phyloP scores from a whole-genome alignment of 2,888 invertebrate species.

The Abrostola triplasia region DNA sequence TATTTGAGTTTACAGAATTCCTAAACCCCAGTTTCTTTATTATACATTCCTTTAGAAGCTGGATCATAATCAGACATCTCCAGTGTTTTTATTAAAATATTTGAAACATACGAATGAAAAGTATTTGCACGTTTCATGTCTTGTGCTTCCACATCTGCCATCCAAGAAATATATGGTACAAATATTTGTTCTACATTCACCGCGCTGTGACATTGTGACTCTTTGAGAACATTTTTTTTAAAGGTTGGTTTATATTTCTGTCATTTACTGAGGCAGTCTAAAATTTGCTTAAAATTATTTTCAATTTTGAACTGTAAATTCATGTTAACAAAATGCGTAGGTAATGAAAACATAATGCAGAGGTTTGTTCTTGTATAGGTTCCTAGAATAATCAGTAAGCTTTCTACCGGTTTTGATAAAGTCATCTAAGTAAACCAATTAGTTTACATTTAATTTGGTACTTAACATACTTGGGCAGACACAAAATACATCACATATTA shows the following conservation, averaged over 20 bases:
- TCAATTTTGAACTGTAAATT: no score
- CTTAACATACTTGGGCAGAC: background rate
- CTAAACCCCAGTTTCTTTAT: no score
- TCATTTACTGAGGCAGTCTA: slow-evolving; percentile 6
- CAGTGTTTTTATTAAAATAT: slow-evolving; percentile 3
- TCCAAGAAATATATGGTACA: slow-evolving; percentile 40
- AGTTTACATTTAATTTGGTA: slow-evolving; percentile 8
- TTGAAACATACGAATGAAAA: slow-evolving; percentile 25
- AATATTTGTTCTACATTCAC: slow-evolving; percentile 43
- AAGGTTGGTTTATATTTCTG: slow-evolving; percentile 4
- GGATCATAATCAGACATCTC: no score
- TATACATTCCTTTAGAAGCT: no score
- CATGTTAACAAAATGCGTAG: no score
- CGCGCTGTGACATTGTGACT: slow-evolving; percentile 16
- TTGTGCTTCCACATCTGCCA: slow-evolving; percentile 28
- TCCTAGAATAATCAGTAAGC: background rate
- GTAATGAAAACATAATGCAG: no score
- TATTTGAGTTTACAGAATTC: no score
- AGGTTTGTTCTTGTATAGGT: background rate
- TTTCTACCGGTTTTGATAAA: slow-evolving; percentile 3
- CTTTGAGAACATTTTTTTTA: slow-evolving; percentile 28
- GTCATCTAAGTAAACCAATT: slow-evolving; percentile 20
- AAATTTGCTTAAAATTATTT: no score
- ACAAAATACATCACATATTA: background rate
- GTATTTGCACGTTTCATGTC: slow-evolving; percentile 23